Percentiles rank a stretch among this genome's conserved stretches.
phyloP scores from a whole-genome alignment of 2,797 vertebrate species.

The Oceanodroma leucorhoa region DNA sequence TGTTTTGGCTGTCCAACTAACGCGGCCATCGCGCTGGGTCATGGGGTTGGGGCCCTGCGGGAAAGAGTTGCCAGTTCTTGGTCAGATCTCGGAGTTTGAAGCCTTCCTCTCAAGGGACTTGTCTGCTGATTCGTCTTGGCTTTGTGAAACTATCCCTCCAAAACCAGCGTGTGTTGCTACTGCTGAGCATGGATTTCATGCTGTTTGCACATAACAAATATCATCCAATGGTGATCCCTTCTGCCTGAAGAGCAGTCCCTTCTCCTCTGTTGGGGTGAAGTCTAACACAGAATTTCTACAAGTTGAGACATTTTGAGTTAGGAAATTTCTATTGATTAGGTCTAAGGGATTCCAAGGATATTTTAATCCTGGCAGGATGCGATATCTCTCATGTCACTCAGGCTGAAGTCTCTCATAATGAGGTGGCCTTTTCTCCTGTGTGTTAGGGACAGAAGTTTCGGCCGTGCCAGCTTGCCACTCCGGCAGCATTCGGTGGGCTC shows the following conservation, averaged over 20 bases:
- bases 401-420: not conserved
- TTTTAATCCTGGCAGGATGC: not conserved
- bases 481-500: fast-evolving
- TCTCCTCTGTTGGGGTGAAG: fast-evolving
- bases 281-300: not conserved
- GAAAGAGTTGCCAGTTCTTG: not conserved
- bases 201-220: not conserved
- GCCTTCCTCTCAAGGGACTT: not conserved
- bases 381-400: fast-evolving
- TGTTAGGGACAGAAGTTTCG: not conserved
- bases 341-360: not conserved
- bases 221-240: not conserved
- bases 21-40: fast-evolving
- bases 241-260: not conserved
- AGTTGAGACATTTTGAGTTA: not conserved
- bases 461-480: not conserved
- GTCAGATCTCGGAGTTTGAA: not conserved
- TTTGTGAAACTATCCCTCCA: not conserved
- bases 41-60: fast-evolving
- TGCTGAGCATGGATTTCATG: fast-evolving
- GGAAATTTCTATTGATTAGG: not conserved
- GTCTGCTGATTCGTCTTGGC: not conserved
- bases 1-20: not conserved
- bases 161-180: not conserved
- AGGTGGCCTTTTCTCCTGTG: not conserved